Evolutionary conservation across 92 coral and sea anemone species (phyloP), one percentile per base, ranked within the genome.

Genomic region (Palythoa grandis): DNA sequence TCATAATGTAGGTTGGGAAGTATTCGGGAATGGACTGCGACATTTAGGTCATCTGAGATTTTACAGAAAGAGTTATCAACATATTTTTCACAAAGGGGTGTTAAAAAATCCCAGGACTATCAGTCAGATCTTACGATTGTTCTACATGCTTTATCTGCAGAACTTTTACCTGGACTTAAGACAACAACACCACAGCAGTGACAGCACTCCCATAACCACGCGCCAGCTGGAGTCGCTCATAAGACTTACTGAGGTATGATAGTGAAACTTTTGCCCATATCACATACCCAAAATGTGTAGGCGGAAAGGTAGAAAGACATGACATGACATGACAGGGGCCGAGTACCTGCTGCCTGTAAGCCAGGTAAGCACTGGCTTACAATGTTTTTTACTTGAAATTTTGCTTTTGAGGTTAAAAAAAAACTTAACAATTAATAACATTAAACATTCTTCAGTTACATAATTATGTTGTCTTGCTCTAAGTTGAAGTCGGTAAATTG

Each of bases 131-230:
- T 19, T 63, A 63, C 48, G 13, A 11, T 25, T 29, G 15, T 25
- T 13, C 1, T 25, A 11, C 14, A 37, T 69, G 1, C 65, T 80
- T 13, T n/a, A 43, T 58, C 63, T 25, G 17, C 85, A 96, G 99
- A 90, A 90, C 74, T 96, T 96, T 87, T 96, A 96, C 82, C 87
- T 96, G 61, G 92, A 88, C 68, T 83, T 96, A 79, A 86, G 99
- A 63, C 95, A 94, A 11, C 94, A 96, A 73, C 95, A 96, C 72
- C 98, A 95, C 70, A 89, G 93, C 11, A 89, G 90, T 25, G 98
- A 96, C 67, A 91, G 94, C 61, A 96, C 97, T 16, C 99, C 99
- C 14, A 96, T 96, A 47, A 96, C 99, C 16, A 96, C 99, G n/a
- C 84, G 99, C 65, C 99, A 96, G 79, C 93, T 96, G 48, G 99